Evolutionary conservation across 1,140 invertebrate genomes (phyloP).

Genomic region (Anastatus disparis): DNA sequence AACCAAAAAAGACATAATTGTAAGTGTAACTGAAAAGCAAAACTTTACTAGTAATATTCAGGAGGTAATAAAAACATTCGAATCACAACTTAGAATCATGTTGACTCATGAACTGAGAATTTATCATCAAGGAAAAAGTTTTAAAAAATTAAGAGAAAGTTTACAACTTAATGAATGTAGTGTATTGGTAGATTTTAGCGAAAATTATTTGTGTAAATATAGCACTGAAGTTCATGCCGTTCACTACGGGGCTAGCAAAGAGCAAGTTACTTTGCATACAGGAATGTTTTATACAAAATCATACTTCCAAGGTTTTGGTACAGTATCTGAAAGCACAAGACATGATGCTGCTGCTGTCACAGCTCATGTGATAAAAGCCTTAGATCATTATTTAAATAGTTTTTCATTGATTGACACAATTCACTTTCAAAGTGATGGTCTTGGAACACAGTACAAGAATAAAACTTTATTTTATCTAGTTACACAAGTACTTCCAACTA

Average conservation of each 20-base stretch:
- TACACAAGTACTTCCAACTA: too few species aligned
- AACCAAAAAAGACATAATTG: too few species aligned
- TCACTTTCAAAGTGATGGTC: too few species aligned
- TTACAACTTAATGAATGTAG: slow-evolving; percentile 29
- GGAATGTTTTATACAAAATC: slow-evolving; percentile 37
- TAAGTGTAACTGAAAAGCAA: too few species aligned
- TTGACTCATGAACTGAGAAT: slow-evolving; percentile 39
- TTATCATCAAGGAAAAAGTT: slow-evolving; percentile 33
- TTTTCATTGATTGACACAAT: background rate
- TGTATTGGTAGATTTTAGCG: slow-evolving; percentile 43
- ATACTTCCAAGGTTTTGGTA: slow-evolving; percentile 35
- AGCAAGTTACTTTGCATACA: too few species aligned
- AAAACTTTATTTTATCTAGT: too few species aligned
- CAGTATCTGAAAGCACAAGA: slow-evolving; percentile 38
- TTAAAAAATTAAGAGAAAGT: slow-evolving; percentile 24
- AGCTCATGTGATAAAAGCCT: slow-evolving; percentile 35
- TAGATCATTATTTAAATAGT: background rate
- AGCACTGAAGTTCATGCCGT: slow-evolving; percentile 39
- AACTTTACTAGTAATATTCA: slow-evolving; percentile 15
- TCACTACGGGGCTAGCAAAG: slow-evolving; percentile 42
- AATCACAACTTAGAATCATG: slow-evolving; percentile 22
- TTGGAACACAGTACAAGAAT: too few species aligned
- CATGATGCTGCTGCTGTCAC: slow-evolving; percentile 43
- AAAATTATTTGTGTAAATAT: slow-evolving; percentile 45
- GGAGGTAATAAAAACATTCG: slow-evolving; percentile 21